Conservation (phyloP, 2,888 invertebrate genomes). For the Euplagia quadripunctaria region DNA sequence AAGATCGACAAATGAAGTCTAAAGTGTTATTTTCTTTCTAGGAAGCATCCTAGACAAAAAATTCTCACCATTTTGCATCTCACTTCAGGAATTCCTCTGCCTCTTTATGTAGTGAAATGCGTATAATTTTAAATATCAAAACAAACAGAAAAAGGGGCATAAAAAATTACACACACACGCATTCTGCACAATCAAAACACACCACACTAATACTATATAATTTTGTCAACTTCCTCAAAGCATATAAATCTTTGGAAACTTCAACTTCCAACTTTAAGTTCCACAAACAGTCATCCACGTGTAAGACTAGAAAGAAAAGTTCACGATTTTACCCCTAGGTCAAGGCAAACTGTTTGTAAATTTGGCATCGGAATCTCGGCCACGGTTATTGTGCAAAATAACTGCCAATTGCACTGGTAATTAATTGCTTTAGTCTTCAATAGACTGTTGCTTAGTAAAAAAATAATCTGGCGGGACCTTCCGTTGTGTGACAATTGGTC, state of each 20-base stretch:
- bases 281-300: background rate
- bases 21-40: too few relatives aligned
- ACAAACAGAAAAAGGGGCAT: too few relatives aligned
- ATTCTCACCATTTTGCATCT: too few relatives aligned
- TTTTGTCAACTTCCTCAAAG: background rate
- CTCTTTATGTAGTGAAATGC: too few relatives aligned
- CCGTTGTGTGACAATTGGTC: constrained; percentile 3
- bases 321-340: constrained; percentile 32
- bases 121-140: too few relatives aligned
- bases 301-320: constrained; percentile 8
- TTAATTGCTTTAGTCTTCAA: constrained; percentile 24
- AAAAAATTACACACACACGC: too few relatives aligned
- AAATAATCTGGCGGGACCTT: constrained; percentile 11
- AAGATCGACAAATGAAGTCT: too few relatives aligned
- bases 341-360: constrained; percentile 20
- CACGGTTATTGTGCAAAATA: constrained; percentile 37
- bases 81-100: too few relatives aligned
- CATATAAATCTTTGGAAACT: background rate
- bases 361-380: constrained; percentile 29
- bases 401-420: constrained; percentile 28
- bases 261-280: background rate
- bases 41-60: too few relatives aligned
- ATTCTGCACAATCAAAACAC: too few relatives aligned
- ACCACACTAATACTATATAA: too few relatives aligned
- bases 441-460: constrained; percentile 34